phyloP scores from a whole-genome alignment of 1,140 invertebrate species.

The Atta colombica region DNA sequence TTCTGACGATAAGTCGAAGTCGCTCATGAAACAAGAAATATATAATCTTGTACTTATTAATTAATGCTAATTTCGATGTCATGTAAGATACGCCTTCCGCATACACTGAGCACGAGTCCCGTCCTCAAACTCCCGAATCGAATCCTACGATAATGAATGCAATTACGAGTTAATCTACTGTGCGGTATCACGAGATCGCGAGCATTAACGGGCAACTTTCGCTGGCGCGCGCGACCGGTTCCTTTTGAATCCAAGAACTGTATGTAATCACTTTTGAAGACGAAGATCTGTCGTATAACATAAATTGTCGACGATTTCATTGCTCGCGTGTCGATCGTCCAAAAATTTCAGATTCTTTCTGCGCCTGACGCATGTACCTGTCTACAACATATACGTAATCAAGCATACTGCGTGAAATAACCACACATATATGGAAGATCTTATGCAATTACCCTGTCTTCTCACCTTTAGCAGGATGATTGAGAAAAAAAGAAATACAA shows the following conservation, averaged over 20 bases:
- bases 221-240: constrained; percentile 73
- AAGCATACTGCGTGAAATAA: not conserved
- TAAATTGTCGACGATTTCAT: constrained; percentile 57
- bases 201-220: constrained; percentile 72
- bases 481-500: not conserved
- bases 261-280: constrained; percentile 65
- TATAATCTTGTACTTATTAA: constrained; percentile 52
- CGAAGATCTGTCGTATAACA: constrained; percentile 36
- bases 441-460: constrained; percentile 2
- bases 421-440: not conserved
- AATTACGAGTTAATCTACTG: constrained; percentile 75
- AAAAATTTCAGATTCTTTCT: constrained; percentile 20
- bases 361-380: not conserved
- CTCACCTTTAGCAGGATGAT: not conserved
- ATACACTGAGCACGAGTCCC: not conserved
- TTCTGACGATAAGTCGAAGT: not conserved
- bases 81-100: constrained; percentile 40
- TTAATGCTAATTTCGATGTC: constrained; percentile 49
- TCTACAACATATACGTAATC: not conserved
- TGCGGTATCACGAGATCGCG: constrained; percentile 66
- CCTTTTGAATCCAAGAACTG: constrained; percentile 70
- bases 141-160: constrained; percentile 74
- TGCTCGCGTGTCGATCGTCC: not conserved
- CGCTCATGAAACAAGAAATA: constrained; percentile 27
- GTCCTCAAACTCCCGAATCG: constrained; percentile 53